Percentiles rank a stretch among this genome's conserved stretches.
Evolutionary conservation across 1,140 invertebrate species (phyloP).

Genomic region (Halesus radiatus): DNA sequence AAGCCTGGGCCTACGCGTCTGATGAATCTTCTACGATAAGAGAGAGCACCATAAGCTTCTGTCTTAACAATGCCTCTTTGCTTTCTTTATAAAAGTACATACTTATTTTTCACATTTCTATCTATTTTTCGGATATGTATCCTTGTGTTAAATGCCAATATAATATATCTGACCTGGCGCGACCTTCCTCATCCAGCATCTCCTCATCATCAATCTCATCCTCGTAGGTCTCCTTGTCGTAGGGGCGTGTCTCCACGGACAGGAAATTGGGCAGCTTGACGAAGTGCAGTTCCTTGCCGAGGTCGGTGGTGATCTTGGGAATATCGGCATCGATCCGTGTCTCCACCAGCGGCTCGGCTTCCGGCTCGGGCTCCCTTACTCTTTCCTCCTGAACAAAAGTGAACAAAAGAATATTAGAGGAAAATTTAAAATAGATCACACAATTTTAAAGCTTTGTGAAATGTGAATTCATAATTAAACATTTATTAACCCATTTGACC

Average conservation of each 20-base stretch:
- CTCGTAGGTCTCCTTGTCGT: slow-evolving; percentile 95
- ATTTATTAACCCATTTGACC: no score
- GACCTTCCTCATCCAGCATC: slow-evolving; percentile 96
- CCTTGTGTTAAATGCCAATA: no score
- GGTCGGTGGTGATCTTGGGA: slow-evolving; percentile 92
- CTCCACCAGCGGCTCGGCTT: slow-evolving; percentile 86
- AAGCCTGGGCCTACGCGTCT: no score
- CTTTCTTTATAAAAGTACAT: no score
- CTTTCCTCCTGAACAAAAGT: slow-evolving; percentile 61
- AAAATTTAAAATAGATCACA: background rate
- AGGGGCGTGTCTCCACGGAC: slow-evolving; percentile 93
- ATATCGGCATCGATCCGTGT: slow-evolving; percentile 97
- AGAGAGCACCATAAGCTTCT: no score
- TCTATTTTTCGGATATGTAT: no score
- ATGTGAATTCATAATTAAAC: no score
- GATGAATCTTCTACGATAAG: no score
- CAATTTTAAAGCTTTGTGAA: no score
- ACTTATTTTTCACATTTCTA: no score
- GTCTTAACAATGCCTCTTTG: no score
- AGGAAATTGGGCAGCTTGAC: slow-evolving; percentile 95
- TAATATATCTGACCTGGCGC: slow-evolving; percentile 75
- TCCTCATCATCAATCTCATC: slow-evolving; percentile 99
- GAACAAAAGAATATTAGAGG: background rate
- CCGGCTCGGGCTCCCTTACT: slow-evolving; percentile 78
- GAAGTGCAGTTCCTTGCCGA: slow-evolving; percentile 94